phyloP scores from a whole-genome alignment of 2,113 vertebrate genomes.

The Mixornis gularis region DNA sequence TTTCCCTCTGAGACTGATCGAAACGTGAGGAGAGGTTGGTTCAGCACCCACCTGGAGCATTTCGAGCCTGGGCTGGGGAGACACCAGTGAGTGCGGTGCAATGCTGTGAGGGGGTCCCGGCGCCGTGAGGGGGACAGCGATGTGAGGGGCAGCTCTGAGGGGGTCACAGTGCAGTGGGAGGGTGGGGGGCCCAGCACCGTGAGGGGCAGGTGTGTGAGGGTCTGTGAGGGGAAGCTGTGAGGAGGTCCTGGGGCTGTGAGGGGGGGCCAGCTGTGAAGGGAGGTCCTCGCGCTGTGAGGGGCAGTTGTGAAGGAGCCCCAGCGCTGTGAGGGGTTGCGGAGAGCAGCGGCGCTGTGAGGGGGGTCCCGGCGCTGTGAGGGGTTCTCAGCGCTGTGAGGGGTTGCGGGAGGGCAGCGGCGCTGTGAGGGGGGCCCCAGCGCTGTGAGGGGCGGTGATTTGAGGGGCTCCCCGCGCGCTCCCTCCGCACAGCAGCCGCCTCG shows the following conservation, averaged over 20 bases:
- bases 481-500: not conserved
- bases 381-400: too few species aligned
- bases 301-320: not conserved
- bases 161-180: not conserved
- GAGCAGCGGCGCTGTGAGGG: too few species aligned
- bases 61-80: not conserved
- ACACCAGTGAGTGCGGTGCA: not conserved
- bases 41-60: accelerated
- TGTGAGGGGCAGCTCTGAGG: not conserved
- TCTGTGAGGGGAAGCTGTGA: not conserved
- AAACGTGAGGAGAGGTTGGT: accelerated
- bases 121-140: too few species aligned
- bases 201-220: too few species aligned
- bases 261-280: too few species aligned
- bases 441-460: not conserved
- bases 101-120: not conserved
- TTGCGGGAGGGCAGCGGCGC: too few species aligned
- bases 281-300: not conserved
- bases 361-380: not conserved
- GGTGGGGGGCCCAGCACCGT: not conserved
- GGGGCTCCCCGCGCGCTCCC: not conserved
- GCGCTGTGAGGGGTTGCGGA: not conserved
- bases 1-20: not conserved
- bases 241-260: too few species aligned
- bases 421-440: too few species aligned